These are phyloP conservation scores for Siniperca obscura DNA, from an alignment of 2,797 vertebrate species.

Conservation along the genomic window DNA sequence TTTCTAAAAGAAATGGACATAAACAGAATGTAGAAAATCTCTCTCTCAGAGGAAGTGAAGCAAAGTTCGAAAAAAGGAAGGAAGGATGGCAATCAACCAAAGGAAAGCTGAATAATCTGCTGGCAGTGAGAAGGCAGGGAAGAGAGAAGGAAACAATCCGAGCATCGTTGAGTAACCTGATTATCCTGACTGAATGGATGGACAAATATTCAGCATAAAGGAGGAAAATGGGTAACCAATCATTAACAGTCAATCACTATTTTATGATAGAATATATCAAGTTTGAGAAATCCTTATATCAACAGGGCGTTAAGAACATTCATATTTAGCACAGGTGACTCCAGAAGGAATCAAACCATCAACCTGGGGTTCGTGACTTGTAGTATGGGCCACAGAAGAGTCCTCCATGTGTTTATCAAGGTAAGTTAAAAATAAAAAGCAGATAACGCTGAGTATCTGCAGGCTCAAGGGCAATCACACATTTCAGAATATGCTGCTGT, in stretches of 20 bases:
- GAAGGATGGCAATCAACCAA: background rate
- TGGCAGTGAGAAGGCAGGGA: background rate
- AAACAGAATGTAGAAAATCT: background rate
- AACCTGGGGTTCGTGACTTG: background rate
- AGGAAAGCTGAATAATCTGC: background rate
- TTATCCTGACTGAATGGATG: background rate
- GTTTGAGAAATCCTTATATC: background rate
- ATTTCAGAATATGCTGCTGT: slow-evolving; percentile 82
- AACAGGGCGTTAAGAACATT: background rate
- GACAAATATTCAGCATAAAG: background rate
- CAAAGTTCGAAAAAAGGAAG: background rate
- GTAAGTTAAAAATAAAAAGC: slow-evolving; percentile 61
- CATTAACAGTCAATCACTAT: background rate
- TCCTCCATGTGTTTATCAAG: slow-evolving; percentile 46
- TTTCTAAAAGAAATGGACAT: slow-evolving; percentile 1
- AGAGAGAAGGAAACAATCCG: background rate
- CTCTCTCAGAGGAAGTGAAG: background rate
- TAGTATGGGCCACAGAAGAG: background rate
- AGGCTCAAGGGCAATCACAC: slow-evolving; percentile 63
- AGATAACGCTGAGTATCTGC: slow-evolving; percentile 37
- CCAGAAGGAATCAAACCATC: background rate
- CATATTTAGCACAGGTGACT: background rate
- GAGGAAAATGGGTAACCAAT: background rate
- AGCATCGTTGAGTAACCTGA: background rate
- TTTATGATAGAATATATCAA: background rate